Base-by-base conservation (phyloP, 2,113 vertebrate species). In the Ginglymostoma cirratum region DNA sequence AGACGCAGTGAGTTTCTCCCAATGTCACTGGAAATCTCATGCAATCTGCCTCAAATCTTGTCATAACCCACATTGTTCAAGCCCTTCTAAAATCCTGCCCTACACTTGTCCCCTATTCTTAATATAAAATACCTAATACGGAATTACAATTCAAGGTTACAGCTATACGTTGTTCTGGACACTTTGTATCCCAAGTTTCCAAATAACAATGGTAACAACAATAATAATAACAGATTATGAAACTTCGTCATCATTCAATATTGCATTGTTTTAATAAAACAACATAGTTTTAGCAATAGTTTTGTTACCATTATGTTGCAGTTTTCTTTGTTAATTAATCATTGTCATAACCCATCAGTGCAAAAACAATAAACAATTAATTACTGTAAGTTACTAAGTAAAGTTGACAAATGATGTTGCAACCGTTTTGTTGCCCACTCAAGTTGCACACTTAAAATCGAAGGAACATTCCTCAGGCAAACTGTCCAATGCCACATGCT, bases 301-400 rank as follows among this genome's bases (percentile, higher is more conserved):
- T 34, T 76, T 80, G n/a, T 80, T 14, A n/a, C 76, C 34, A 17
- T 14, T 80, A 80, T 80, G 27, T n/a, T 65, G 52, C 52, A 90
- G n/a, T n/a, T 55, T 90, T 14, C 61, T 34, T 17, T 89, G 86
- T 90, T n/a, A 61, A n/a, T 90, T 90, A 90, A 90, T 90, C 55
- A 65, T 65, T 5, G 24, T 90, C 34, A 90, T 34, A 65, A 90
- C n/a, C 87, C 55, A 90, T n/a, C 34, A 61, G 15, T 61, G 87
- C 27, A 65, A 30, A 90, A 90, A 61, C 52, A 90, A 34, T 61
- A 61, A 65, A 17, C 24, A 8, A 89, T 12, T n/a, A 34, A 76
- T 34, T 55, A 55, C 14, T 55, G 24, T 45, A 24, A 55, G 48
- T 12, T 61, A 15, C 86, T 65, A 30, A 61, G 7, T 61, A 0